phyloP scores from a whole-genome alignment of 2,888 invertebrate genomes.

The Choristoneura rosaceana region DNA sequence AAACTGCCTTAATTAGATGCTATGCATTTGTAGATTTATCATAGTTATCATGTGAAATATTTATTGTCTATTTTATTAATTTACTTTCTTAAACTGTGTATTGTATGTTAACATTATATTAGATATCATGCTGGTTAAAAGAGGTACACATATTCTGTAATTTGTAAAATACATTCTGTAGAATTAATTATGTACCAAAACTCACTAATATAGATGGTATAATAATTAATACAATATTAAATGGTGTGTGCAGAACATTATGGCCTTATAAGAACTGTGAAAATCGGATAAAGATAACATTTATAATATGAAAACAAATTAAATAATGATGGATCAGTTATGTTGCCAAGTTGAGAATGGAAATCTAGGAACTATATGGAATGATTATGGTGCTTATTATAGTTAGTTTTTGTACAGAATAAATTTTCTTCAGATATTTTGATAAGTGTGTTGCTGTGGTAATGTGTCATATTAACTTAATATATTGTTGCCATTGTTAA shows the following conservation, averaged over 20 bases:
- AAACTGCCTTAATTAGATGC: constrained; percentile 64
- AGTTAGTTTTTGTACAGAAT: constrained; percentile 85
- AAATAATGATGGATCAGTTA: constrained; percentile 47
- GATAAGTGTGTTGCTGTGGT: constrained; percentile 65
- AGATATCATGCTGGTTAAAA: constrained; percentile 79
- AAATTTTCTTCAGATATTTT: constrained; percentile 80
- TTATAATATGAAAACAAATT: constrained; percentile 46
- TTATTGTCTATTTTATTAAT: constrained; percentile 36
- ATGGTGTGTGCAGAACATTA: constrained; percentile 50
- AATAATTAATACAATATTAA: constrained; percentile 44
- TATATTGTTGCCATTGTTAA: constrained; percentile 34
- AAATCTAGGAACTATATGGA: constrained; percentile 58
- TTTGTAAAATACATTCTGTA: constrained; percentile 68
- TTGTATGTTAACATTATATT: constrained; percentile 48
- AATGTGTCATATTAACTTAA: constrained; percentile 48
- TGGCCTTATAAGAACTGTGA: constrained; percentile 62
- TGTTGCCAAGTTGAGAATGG: constrained; percentile 63
- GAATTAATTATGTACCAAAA: constrained; percentile 43
- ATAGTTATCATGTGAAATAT: constrained; percentile 49
- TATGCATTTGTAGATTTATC: constrained; percentile 48
- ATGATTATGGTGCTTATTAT: constrained; percentile 83
- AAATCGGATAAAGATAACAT: constrained; percentile 53
- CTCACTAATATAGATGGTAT: constrained; percentile 41
- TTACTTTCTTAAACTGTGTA: constrained; percentile 34
- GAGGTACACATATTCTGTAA: constrained; percentile 80